Evolutionary conservation across 2,113 vertebrate genomes (phyloP), one percentile per base, ranked within the genome.

Genomic region (Alligator mississippiensis): DNA sequence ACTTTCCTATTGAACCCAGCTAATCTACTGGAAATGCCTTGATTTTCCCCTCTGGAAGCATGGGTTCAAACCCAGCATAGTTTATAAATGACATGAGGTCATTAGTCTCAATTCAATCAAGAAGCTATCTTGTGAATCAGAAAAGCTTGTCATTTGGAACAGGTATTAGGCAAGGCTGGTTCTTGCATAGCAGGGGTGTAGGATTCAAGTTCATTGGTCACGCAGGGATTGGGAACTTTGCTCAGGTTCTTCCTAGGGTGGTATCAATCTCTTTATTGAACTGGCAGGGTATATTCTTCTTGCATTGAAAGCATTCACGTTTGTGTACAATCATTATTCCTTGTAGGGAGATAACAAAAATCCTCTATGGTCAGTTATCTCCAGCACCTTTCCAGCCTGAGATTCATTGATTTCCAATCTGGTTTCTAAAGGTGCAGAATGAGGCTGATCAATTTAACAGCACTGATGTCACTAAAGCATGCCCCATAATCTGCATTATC

Each of bases 401-500:
- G 64, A 94, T 72, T 85, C 96, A 96, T 96, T 61, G 97, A 97
- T 97, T 97, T 97, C 96, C 85, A 2, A 91, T 96, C 83, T 92
- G 0, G 54, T 85, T 75, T 90, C 88, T 60, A 87, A 95, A 94
- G 94, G 93, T 93, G 87, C 93, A 89, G 92, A 92, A 88, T 85
- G 77, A 89, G 77, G 70, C 24, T 28, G 86, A 97, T 97, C 95
- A 88, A 90, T 97, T 93, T 86, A 89, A 87, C 94, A 83, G 96
- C 76, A 54, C 93, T 84, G 95, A 95, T 83, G 95, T 28, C 77
- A 92, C 90, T 89, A 84, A 82, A 90, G 88, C n/a, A 1, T 89
- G 64, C 83, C 84, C 93, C 87, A 93, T 93, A 82, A 96, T 97
- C 96, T 96, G 54, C 95, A 93, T 96, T 84, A 92, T 90, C 92